Evolutionary conservation across 1,140 invertebrate species (phyloP).

Genomic region (Battus philenor): DNA sequence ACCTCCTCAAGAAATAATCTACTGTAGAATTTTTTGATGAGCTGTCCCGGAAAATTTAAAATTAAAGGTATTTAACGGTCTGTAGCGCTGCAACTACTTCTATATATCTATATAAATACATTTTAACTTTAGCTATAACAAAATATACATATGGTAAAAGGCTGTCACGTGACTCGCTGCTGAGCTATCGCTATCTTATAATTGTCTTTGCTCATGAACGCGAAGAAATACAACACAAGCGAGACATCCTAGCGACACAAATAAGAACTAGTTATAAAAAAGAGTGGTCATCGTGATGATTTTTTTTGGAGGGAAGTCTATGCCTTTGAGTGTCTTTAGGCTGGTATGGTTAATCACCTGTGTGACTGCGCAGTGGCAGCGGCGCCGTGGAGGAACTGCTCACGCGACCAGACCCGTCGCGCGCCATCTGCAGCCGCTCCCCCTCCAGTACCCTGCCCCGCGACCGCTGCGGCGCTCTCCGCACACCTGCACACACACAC

Average conservation of each 20-base stretch:
- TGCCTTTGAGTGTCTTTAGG: conserved; percentile 38
- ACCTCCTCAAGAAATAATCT: too few relatives aligned
- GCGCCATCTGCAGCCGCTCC: conserved; percentile 33
- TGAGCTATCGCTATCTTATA: too few relatives aligned
- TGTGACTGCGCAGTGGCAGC: conserved; percentile 80
- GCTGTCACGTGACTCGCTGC: too few relatives aligned
- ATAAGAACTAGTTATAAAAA: not conserved
- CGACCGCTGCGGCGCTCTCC: conserved; percentile 39
- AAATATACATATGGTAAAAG: too few relatives aligned
- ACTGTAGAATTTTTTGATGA: too few relatives aligned
- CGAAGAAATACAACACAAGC: not conserved
- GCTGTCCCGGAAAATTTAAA: too few relatives aligned
- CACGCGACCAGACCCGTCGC: conserved; percentile 80
- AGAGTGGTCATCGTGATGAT: not conserved
- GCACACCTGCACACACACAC: conserved; percentile 28
- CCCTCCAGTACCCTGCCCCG: conserved; percentile 55
- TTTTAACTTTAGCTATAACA: too few relatives aligned
- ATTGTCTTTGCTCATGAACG: too few relatives aligned
- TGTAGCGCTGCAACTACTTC: too few relatives aligned
- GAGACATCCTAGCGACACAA: not conserved
- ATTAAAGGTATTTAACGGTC: too few relatives aligned
- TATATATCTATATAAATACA: too few relatives aligned
- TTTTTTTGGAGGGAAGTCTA: conserved; percentile 28
- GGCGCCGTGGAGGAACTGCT: conserved; percentile 83
- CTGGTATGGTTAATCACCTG: conserved; percentile 62